phyloP scores from a whole-genome alignment of 2,797 vertebrate species.

The Typhlichthys eigenmanni region DNA sequence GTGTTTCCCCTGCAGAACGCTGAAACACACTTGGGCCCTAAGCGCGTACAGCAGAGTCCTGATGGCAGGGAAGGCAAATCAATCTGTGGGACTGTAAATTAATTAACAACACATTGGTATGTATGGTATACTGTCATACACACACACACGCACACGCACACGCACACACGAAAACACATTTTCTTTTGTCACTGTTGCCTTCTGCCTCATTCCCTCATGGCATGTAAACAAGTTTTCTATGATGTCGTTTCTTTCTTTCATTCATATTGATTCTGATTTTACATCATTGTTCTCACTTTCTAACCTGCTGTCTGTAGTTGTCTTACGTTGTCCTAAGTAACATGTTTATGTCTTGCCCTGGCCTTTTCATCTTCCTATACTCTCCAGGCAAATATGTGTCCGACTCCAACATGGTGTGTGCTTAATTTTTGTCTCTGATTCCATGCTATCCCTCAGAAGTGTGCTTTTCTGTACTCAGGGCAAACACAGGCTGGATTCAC shows the following conservation, averaged over 20 bases:
- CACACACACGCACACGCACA: not conserved
- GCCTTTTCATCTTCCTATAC: too few relatives aligned
- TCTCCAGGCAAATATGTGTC: too few relatives aligned
- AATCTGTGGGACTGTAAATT: constrained; percentile 7
- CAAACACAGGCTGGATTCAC: constrained; percentile 33
- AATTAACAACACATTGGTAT: constrained; percentile 6
- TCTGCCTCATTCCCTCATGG: not conserved
- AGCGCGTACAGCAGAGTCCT: not conserved
- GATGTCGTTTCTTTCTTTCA: not conserved
- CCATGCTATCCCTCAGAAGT: constrained; percentile 13
- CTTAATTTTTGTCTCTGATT: constrained; percentile 7
- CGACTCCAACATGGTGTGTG: too few relatives aligned
- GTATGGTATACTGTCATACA: not conserved
- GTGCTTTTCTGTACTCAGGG: constrained; percentile 21
- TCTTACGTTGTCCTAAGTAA: too few relatives aligned
- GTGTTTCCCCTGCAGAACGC: constrained; percentile 5
- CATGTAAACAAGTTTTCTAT: not conserved
- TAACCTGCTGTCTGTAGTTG: too few relatives aligned
- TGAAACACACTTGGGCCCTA: not conserved
- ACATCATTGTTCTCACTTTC: too few relatives aligned
- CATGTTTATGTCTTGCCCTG: too few relatives aligned
- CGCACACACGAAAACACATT: not conserved
- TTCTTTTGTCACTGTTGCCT: not conserved
- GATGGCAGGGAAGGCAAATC: constrained; percentile 6
- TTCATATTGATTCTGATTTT: not conserved